Base-by-base conservation (phyloP, 1,140 invertebrate genomes). In the Pollicipes pollicipes region DNA sequence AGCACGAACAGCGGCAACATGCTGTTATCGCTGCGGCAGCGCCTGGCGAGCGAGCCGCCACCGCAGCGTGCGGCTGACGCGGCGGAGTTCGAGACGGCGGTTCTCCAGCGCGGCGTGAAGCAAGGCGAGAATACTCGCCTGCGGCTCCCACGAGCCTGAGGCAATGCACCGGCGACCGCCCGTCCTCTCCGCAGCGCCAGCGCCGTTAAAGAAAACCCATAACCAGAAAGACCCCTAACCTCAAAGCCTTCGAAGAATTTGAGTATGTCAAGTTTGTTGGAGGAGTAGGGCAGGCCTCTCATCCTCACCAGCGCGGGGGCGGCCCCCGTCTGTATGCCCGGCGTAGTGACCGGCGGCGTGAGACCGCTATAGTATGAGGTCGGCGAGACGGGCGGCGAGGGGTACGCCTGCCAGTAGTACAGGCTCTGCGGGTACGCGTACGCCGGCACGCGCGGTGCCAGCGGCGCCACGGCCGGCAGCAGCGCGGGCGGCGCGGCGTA, bases 371-470 rank as follows among this genome's bases (percentile, higher is more conserved):
- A 91, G 80, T 90, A 91, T 75, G 88, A 88, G 0, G 88, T 91
- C 10, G 91, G 91, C 37, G 90, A 93, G 1, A 94, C 90, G 0
- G 91, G 91, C 45, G 91, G 91, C 74, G 90, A 93, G 17, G 91
- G 91, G 81, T 95, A 95, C 0, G 88, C 88, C 28, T 66, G 64
- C 91, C 91, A 94, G 80, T 90, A 92, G 73, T 90, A 86, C 10
- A 89, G 84, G 28, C n/a, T 66, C 17, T 85, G 86, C 27, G 73
- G 76, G 67, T 74, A 76, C 27, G 64, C 4, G 64, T 27, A 27
- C n/a, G 64, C 64, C 68, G 81, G 82, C 71, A 80, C 79, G 3
- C 80, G 76, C 73, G 84, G 79, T 3, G 84, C 80, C 24, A 84
- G 83, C 30, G 83, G 83, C 73, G 84, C 68, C 35, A 77, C 73